Base-by-base conservation (phyloP, 2,113 vertebrate genomes). In the Perca schrenkii region DNA sequence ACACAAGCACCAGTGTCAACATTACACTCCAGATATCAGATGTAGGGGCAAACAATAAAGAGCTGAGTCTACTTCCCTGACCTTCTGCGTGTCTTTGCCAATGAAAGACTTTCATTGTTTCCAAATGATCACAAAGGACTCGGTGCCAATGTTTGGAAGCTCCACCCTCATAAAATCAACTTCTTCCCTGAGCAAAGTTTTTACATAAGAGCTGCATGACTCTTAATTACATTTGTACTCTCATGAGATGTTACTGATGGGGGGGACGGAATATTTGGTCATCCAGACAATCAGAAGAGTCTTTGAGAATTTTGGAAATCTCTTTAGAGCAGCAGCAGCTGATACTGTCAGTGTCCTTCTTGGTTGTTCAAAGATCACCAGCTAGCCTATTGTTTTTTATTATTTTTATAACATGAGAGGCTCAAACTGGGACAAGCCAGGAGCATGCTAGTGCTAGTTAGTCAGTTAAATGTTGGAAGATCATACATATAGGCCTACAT, bases 81-180 rank as follows among this genome's bases (percentile, higher is more conserved):
- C 36, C 31, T 65, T 46, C 66, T 12, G 36, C 65, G 58, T 50
- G 57, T 54, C 67, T 74, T 52, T 73, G 79, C 34, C 43, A 15
- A 14, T 73, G 70, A 54, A 87, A 85, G 70, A 22, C 31, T 53
- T 67, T 21, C 58, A 73, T 79, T 74, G 75, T 79, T 84, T 50
- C n/a, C 15, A 19, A 47, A 8, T 60, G 28, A 80, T 77, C 67
- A 49, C 67, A 47, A 22, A 52, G 50, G n/a, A 66, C 34, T 53
- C 21, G 64, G 46, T 46, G 40, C 47, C 62, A 7, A 14, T 1
- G 19, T 28, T 40, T 34, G 3, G 4, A 56, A 49, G 10, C 50
- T 36, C 67, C 50, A 16, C 67, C 34, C 60, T 54, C 67, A 43
- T 43, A 7, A 58, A 22, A 34, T 36, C 3, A 4, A n/a, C 28